Conservation (phyloP, 2,888 invertebrate species). For the Spialia ferax region DNA sequence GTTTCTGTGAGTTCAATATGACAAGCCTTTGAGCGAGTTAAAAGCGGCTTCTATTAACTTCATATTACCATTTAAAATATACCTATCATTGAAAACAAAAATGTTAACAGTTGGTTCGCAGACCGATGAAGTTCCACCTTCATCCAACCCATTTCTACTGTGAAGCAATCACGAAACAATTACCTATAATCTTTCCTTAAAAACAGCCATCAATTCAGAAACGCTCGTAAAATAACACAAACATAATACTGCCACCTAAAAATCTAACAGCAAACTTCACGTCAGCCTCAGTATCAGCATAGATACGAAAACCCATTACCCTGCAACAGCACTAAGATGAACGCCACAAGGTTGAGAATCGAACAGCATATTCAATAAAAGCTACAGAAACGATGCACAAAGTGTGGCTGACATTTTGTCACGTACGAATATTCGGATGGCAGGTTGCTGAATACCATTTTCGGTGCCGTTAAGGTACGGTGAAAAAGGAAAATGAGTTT, state of each 20-base stretch:
- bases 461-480: conserved; percentile 25
- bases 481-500: conserved; percentile 25
- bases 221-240: background rate
- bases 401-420: conserved; percentile 34
- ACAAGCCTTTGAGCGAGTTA: too few species aligned
- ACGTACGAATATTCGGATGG: conserved; percentile 30
- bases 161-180: too few species aligned
- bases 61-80: too few species aligned
- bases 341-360: conserved; percentile 8
- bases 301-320: background rate
- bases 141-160: too few species aligned
- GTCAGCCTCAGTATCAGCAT: background rate
- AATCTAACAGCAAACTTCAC: background rate
- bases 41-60: too few species aligned
- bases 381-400: conserved; percentile 20
- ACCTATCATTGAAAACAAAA: too few species aligned
- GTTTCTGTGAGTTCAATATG: too few species aligned
- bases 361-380: conserved; percentile 16
- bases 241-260: background rate
- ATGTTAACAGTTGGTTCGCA: too few species aligned
- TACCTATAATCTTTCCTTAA: too few species aligned
- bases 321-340: background rate
- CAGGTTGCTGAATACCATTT: conserved; percentile 17
- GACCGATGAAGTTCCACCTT: too few species aligned
- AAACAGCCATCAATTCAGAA: too few species aligned